Percentiles rank a stretch among this genome's conserved stretches.
Conservation (phyloP, 2,888 invertebrate species). For the Xylocampa areola region DNA sequence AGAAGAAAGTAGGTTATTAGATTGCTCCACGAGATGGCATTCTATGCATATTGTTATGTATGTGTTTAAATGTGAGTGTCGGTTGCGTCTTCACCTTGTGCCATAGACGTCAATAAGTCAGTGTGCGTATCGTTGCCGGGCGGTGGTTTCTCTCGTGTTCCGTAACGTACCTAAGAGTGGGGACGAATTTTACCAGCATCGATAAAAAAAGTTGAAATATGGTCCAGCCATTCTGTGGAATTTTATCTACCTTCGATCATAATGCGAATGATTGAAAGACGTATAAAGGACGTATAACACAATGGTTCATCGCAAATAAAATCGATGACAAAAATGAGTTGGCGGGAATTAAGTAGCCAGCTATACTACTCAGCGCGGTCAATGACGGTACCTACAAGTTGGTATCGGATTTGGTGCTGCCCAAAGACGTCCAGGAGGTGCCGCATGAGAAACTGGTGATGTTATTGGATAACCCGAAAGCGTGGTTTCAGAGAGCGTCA, state of each 20-base stretch:
- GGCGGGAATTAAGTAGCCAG: background rate
- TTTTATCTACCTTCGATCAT: background rate
- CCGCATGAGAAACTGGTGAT: background rate
- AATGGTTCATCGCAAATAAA: background rate
- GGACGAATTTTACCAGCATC: too few relatives aligned
- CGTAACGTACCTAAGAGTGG: too few relatives aligned
- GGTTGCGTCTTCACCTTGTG: too few relatives aligned
- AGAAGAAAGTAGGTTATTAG: background rate
- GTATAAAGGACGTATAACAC: background rate
- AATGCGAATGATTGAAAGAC: background rate
- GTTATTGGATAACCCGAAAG: constrained; percentile 3
- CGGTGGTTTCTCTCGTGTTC: too few relatives aligned
- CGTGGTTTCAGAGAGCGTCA: constrained; percentile 52
- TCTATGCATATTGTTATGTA: too few relatives aligned
- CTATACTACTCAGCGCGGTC: constrained; percentile 1
- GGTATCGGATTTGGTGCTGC: background rate
- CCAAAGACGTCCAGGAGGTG: background rate
- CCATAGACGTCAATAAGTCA: too few relatives aligned
- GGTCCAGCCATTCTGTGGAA: background rate
- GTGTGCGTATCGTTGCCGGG: too few relatives aligned
- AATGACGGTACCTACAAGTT: background rate
- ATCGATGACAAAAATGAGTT: background rate
- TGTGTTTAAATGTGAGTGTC: too few relatives aligned
- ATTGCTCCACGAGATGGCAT: constrained; percentile 20
- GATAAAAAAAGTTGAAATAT: too few relatives aligned